These are phyloP conservation scores for Leuciscus waleckii DNA, from an alignment of 2,797 vertebrate species.

Conservation along the genomic window DNA sequence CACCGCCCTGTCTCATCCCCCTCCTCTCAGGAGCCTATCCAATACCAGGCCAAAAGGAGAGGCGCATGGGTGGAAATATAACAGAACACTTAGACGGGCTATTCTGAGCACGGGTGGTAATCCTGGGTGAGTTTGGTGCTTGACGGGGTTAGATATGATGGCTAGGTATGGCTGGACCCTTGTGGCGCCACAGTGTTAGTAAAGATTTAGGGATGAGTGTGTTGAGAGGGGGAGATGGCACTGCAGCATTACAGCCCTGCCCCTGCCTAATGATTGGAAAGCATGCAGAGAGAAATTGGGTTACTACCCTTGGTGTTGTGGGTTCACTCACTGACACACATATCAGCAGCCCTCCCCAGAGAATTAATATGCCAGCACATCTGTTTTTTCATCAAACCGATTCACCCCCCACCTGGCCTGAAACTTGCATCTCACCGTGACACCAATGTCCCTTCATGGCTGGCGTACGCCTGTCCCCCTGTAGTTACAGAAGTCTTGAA, in stretches of 20 bases:
- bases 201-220: slow-evolving; percentile 60
- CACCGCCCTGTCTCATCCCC: slow-evolving; percentile 63
- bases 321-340: slow-evolving; percentile 78
- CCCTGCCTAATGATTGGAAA: slow-evolving; percentile 67
- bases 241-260: slow-evolving; percentile 83
- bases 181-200: slow-evolving; percentile 64
- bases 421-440: slow-evolving; percentile 69
- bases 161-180: slow-evolving; percentile 60
- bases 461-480: slow-evolving; percentile 39
- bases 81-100: slow-evolving; percentile 58
- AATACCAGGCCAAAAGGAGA: slow-evolving; percentile 58
- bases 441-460: slow-evolving; percentile 67
- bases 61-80: slow-evolving; percentile 63
- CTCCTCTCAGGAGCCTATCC: slow-evolving; percentile 52
- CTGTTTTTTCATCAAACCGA: slow-evolving; percentile 72
- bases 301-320: slow-evolving; percentile 74
- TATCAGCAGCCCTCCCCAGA: slow-evolving; percentile 67
- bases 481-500: slow-evolving; percentile 37
- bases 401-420: slow-evolving; percentile 56
- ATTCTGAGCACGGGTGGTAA: slow-evolving; percentile 63
- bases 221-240: slow-evolving; percentile 76
- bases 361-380: slow-evolving; percentile 74
- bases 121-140: slow-evolving; percentile 63
- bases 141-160: slow-evolving; percentile 57
- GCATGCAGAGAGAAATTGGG: slow-evolving; percentile 71